Base-by-base conservation (phyloP, 2,888 invertebrate species). In the Drosophila helvetica region DNA sequence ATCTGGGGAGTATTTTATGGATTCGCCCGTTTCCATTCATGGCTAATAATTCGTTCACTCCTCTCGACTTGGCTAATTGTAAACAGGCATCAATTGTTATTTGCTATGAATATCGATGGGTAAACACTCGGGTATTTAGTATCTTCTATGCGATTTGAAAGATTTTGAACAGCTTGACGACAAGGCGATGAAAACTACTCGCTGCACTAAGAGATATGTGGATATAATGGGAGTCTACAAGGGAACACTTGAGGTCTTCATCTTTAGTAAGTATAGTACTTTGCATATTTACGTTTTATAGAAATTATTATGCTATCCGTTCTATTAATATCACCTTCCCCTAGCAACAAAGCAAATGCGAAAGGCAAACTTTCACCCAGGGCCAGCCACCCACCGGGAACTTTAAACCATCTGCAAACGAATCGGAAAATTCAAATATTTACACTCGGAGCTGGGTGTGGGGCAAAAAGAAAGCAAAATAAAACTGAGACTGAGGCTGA, bases 391-490 rank as follows among this genome's bases (percentile, higher is more conserved):
- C 22, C 22, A 4, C 7, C 42, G 19, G 15, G 42, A 59, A 45
- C 50, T 52, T 53, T 30, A 59, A 52, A 52, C 42, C 58, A 58
- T 57, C 67, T 55, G 69, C 47, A 70, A 64, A 64, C 59, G 59
- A 66, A 56, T 48, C 52, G 55, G 66, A 64, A 74, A 70, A 76
- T 70, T 67, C 82, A 82, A 85, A 82, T 82, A 78, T 82, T 82
- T 85, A 77, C 77, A 15, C 51, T 33, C 51, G 66, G 52, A 64
- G 70, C 70, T 48, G 60, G 45, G 58, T 74, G 69, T 62, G 74
- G 50, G 10, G 58, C 62, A 74, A 74, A 54, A 54, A 30, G 70
- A 30, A 53, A 30, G 38, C 8, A 60, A 42, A 55, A 43, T 45
- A 42, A 38, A 17, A n/a, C 10, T 27, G 27, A 2, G 8, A 25